Evolutionary conservation across 2,797 vertebrate species (phyloP), one percentile per base, ranked within the genome.

Genomic region (Pelobates cultripes): DNA sequence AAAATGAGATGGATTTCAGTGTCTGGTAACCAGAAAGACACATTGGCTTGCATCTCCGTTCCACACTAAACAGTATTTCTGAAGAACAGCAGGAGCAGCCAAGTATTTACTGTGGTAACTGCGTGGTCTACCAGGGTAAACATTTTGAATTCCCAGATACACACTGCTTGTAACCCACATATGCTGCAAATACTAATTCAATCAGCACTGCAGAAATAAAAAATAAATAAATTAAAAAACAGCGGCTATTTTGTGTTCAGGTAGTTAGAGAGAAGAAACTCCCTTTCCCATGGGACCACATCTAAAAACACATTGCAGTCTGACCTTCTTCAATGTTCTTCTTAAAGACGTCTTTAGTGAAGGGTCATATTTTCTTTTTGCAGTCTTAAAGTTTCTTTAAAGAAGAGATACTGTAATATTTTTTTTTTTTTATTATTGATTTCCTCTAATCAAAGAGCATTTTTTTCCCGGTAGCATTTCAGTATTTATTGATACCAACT

Each of bases 151-250:
- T 84, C 77, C 82, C 73, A 84, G 77, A 84, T 84, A 79, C 82
- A 84, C 82, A 84, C 60, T 84, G 82, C 82, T 80, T 79, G 57
- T n/a, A 72, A 78, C 47, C 82, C 82, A 76, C 82, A 84, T 84
- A 64, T 76, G 73, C 82, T 79, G 68, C 82, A 84, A 75, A 84
- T 84, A 84, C 82, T 84, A 84, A 84, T 79, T 84, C 77, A 84
- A 84, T 84, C 82, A 84, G 68, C 70, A 67, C 61, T 71, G 61
- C 57, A 79, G 81, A 83, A 60, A 78, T 70, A 70, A 84, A 79
- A 79, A 61, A 75, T 60, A 72, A 51, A 51, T 2, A 51, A 51
- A 28, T 28, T 28, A 51, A 51, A 51, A 51, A 5, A 80, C 57
- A 84, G 60, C 82, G 79, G 73, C 82, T 84, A 79, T 84, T 75